Percentiles rank a stretch among this genome's conserved stretches.
phyloP scores from a whole-genome alignment of 1,140 invertebrate species.

The Ylistrum balloti region DNA sequence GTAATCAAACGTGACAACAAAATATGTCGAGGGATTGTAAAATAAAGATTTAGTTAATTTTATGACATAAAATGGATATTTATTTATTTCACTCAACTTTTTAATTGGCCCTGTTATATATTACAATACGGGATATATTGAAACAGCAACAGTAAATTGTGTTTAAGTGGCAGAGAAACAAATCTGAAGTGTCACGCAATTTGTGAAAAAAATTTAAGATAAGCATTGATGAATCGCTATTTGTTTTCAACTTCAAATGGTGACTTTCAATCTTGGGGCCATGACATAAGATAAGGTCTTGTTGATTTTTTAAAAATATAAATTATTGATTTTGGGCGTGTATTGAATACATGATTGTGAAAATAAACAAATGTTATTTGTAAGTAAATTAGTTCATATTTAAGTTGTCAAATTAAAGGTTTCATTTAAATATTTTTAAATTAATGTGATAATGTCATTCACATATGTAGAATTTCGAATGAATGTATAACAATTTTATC shows the following conservation, averaged over 20 bases:
- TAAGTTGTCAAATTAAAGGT: neutral
- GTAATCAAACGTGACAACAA: neutral
- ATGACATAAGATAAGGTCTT: neutral
- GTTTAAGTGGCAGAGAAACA: neutral
- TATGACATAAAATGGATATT: neutral
- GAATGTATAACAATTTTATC: neutral
- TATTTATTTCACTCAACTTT: neutral
- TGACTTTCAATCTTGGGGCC: neutral
- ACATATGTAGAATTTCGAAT: slow-evolving; percentile 1
- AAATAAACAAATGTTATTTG: neutral
- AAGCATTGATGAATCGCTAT: neutral
- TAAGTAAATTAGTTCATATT: neutral
- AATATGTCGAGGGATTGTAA: neutral
- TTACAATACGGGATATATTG: neutral
- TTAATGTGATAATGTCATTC: neutral
- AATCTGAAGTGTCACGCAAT: slow-evolving; percentile 7
- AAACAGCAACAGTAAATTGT: neutral
- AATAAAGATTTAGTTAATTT: neutral
- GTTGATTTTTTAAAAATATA: neutral
- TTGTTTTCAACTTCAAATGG: slow-evolving; percentile 13
- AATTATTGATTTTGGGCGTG: slow-evolving; percentile 25
- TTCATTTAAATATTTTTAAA: slow-evolving; percentile 5
- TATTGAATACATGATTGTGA: neutral
- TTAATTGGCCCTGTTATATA: neutral
- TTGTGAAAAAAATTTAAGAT: slow-evolving; percentile 6